phyloP scores from a whole-genome alignment of 2,113 vertebrate species.

The Tursiops truncatus region DNA sequence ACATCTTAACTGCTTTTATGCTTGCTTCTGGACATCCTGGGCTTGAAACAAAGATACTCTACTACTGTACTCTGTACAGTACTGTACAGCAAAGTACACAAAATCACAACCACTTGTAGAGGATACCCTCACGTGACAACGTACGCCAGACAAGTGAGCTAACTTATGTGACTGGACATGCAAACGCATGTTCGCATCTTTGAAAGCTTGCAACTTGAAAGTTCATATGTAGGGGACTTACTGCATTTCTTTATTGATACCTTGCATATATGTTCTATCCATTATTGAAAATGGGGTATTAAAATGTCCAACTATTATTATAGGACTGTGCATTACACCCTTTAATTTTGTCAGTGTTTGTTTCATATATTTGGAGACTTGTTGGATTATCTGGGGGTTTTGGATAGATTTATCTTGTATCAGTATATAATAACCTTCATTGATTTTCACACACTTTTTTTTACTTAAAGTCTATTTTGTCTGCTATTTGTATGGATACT shows the following conservation, averaged over 20 bases:
- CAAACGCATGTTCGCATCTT: too few species aligned
- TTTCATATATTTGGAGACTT: neutral
- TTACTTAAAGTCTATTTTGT: neutral
- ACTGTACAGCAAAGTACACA: too few species aligned
- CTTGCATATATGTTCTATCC: neutral
- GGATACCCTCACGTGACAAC: too few species aligned
- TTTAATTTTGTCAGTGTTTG: neutral
- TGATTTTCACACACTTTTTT: neutral
- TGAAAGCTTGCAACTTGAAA: too few species aligned
- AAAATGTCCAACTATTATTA: neutral
- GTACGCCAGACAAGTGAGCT: too few species aligned
- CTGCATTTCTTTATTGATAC: neutral
- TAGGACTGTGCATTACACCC: neutral
- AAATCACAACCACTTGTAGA: too few species aligned
- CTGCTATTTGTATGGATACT: neutral
- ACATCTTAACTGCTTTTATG: too few species aligned
- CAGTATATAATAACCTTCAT: neutral
- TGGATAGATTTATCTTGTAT: neutral
- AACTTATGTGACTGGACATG: too few species aligned
- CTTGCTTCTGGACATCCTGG: too few species aligned
- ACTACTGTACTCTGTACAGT: too few species aligned
- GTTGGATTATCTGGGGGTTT: neutral
- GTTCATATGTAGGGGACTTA: too few species aligned
- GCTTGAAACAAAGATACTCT: too few species aligned
- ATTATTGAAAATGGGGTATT: neutral